A percentile compares a stretch with the other conserved stretches of the same genome.
Evolutionary conservation across 2,113 vertebrate genomes (phyloP).

Genomic region (Halichoeres trimaculatus): DNA sequence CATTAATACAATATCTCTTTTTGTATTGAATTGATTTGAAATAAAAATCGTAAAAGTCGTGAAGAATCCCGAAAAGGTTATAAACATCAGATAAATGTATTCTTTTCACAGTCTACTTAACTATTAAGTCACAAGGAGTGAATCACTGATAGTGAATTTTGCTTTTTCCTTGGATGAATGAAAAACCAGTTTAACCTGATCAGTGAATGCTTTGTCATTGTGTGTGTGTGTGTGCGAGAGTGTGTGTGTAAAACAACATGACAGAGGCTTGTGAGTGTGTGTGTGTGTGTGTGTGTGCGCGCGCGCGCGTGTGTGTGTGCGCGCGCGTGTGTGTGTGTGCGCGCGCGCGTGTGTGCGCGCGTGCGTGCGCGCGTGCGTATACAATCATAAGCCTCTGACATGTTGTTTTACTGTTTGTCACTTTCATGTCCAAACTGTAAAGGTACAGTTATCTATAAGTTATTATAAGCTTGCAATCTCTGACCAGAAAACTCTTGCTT

Average conservation of each 20-base stretch:
- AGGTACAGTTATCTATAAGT: neutral
- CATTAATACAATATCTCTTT: too few species aligned
- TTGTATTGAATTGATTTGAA: too few species aligned
- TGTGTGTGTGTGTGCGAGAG: neutral
- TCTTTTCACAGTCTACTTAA: too few species aligned
- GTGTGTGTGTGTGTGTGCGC: neutral
- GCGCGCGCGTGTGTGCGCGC: neutral
- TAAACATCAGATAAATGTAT: too few species aligned
- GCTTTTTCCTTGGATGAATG: neutral
- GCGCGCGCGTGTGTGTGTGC: neutral
- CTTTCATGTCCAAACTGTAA: neutral
- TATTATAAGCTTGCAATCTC: neutral
- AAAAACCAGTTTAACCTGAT: constrained; percentile 1
- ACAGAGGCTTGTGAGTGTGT: too few species aligned
- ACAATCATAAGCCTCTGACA: neutral
- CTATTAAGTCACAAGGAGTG: neutral
- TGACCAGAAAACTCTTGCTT: too few species aligned
- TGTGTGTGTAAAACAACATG: too few species aligned
- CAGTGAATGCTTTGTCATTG: neutral
- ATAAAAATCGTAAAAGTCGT: too few species aligned
- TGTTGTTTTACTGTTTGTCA: neutral
- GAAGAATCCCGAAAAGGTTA: too few species aligned
- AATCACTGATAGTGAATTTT: neutral
- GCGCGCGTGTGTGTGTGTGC: too few species aligned
- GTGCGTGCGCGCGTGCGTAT: too few species aligned